These are phyloP conservation scores for Pelagia noctiluca DNA, from an alignment of 30 jellyfish, hydroid and myxozoan genomes.

Conservation along the genomic window DNA sequence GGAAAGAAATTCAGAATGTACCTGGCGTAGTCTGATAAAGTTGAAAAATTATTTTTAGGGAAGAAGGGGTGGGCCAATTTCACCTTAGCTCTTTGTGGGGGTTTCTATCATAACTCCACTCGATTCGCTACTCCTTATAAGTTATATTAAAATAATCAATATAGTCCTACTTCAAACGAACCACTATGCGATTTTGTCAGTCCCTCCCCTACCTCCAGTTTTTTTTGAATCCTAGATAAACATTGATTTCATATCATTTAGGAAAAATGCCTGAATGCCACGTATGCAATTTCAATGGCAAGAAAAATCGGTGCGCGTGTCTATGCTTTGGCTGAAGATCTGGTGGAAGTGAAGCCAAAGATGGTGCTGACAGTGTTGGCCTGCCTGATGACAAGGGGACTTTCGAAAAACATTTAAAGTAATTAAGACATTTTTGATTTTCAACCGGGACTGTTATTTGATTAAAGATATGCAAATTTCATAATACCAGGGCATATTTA, in stretches of 20 bases:
- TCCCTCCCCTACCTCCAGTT: too few species aligned
- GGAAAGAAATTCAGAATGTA: too few species aligned
- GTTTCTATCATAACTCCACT: too few species aligned
- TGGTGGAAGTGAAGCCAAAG: constrained; percentile 98
- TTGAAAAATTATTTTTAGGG: too few species aligned
- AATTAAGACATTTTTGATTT: not conserved
- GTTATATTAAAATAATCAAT: too few species aligned
- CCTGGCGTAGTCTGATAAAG: too few species aligned
- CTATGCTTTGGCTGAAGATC: constrained; percentile 98
- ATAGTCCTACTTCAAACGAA: too few species aligned
- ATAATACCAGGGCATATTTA: not conserved
- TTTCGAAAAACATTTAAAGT: constrained; percentile 50
- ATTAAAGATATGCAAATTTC: not conserved
- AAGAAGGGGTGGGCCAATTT: too few species aligned
- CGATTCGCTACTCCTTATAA: too few species aligned
- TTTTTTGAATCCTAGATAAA: too few species aligned
- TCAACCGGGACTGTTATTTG: constrained; percentile 7
- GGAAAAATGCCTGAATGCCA: constrained; percentile 95
- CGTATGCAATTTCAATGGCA: constrained; percentile 94
- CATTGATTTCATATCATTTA: constrained; percentile 20
- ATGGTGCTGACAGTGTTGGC: constrained; percentile 99
- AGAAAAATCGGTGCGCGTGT: constrained; percentile 99
- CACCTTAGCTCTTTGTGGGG: too few species aligned
- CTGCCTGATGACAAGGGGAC: constrained; percentile 82
- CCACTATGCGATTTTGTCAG: too few species aligned